Percentiles rank a stretch among this genome's conserved stretches.
phyloP scores from a whole-genome alignment of 2,113 vertebrate species.

The Osmerus mordax region DNA sequence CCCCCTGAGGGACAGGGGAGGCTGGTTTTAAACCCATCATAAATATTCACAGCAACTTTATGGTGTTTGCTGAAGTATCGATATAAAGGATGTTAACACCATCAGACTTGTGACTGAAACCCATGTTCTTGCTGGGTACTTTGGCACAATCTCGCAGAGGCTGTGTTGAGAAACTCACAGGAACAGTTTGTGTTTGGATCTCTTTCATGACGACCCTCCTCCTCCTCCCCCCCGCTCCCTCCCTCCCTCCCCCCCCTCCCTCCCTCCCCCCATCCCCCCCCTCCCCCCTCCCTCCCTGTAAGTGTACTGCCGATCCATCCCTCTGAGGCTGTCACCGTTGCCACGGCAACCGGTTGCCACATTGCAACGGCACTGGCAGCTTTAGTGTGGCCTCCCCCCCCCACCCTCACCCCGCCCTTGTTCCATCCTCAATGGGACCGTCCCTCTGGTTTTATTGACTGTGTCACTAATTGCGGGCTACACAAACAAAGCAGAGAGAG shows the following conservation, averaged over 20 bases:
- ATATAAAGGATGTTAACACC: conserved; percentile 64
- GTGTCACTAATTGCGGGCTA: conserved; percentile 76
- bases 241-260: neutral
- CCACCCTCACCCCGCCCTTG: conserved; percentile 47
- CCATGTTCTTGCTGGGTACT: conserved; percentile 39
- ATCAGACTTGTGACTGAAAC: conserved; percentile 52
- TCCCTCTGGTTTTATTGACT: conserved; percentile 83
- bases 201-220: neutral
- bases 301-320: neutral
- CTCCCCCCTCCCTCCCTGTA: neutral
- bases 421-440: conserved; percentile 51
- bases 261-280: neutral
- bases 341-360: conserved; percentile 12
- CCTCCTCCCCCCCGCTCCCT: neutral
- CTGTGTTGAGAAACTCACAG: conserved; percentile 31
- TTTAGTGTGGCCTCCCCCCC: conserved; percentile 29
- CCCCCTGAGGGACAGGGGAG: conserved; percentile 62
- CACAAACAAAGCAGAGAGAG: conserved; percentile 71
- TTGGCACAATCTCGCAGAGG: conserved; percentile 11
- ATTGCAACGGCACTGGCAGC: conserved; percentile 21
- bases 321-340: conserved; percentile 3
- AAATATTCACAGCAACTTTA: conserved; percentile 78
- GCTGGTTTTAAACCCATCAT: conserved; percentile 66
- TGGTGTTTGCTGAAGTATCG: conserved; percentile 65
- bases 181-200: conserved; percentile 27